These are phyloP conservation scores for Ophiodon elongatus DNA, from an alignment of 2,113 vertebrate genomes.

Conservation along the genomic window DNA sequence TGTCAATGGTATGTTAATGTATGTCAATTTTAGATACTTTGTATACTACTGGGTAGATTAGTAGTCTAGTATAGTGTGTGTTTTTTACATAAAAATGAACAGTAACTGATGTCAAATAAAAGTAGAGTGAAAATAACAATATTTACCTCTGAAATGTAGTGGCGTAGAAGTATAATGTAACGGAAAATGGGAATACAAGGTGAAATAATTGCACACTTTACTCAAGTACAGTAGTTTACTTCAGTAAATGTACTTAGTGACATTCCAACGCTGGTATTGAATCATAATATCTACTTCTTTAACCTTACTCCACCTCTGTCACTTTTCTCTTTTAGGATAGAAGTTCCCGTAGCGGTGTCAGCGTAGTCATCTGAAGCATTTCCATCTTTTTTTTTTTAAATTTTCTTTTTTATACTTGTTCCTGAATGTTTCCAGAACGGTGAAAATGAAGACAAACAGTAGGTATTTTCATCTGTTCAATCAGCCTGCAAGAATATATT, in stretches of 20 bases:
- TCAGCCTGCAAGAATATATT: neutral
- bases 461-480: conserved; percentile 23
- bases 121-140: neutral
- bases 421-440: conserved; percentile 45
- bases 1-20: too few species aligned
- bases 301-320: conserved; percentile 32
- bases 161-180: neutral
- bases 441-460: conserved; percentile 61
- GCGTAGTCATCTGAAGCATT: conserved; percentile 89
- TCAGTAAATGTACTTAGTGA: neutral
- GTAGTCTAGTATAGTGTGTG: neutral
- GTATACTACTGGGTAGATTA: neutral
- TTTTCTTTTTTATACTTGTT: conserved; percentile 36
- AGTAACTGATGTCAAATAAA: neutral
- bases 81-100: neutral
- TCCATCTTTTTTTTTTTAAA: conserved; percentile 2
- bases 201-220: neutral
- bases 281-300: neutral
- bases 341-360: conserved; percentile 92
- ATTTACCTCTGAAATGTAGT: too few species aligned
- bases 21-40: neutral
- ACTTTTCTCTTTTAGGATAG: conserved; percentile 86
- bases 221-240: neutral
- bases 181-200: neutral
- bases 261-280: neutral